These are phyloP conservation scores for Nanorana parkeri DNA, from an alignment of 2,113 vertebrate species.

Conservation along the genomic window DNA sequence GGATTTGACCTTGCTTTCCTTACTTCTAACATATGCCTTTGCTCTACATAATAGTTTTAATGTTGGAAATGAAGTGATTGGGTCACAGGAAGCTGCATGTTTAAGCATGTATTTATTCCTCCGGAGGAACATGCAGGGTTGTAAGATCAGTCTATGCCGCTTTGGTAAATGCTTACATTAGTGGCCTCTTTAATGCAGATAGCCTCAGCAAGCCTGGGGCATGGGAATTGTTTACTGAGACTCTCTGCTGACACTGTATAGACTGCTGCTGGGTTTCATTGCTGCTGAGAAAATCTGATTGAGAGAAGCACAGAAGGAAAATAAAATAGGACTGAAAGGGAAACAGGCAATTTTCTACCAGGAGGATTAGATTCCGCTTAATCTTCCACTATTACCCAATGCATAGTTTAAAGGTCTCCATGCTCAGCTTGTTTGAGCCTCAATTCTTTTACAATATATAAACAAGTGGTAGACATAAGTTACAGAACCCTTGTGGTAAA, in stretches of 20 bases:
- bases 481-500: too few relatives aligned
- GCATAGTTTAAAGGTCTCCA: too few relatives aligned
- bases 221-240: slow-evolving; percentile 64
- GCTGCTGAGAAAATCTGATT: slow-evolving; percentile 53
- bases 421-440: too few relatives aligned
- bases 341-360: background rate
- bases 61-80: slow-evolving; percentile 30
- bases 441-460: too few relatives aligned
- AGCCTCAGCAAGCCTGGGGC: slow-evolving; percentile 50
- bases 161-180: background rate
- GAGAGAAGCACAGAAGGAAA: slow-evolving; percentile 24
- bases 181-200: slow-evolving; percentile 30
- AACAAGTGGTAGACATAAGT: too few relatives aligned
- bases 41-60: slow-evolving; percentile 29
- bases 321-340: background rate
- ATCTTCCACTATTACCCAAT: too few relatives aligned
- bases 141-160: background rate
- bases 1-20: slow-evolving; percentile 14
- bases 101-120: slow-evolving; percentile 31
- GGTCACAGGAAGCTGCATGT: slow-evolving; percentile 27
- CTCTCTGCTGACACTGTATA: slow-evolving; percentile 60
- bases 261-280: slow-evolving; percentile 57
- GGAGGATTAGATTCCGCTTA: too few relatives aligned
- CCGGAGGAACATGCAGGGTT: slow-evolving; percentile 1
- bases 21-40: slow-evolving; percentile 16